Percentiles rank a stretch among this genome's conserved stretches.
phyloP scores from a whole-genome alignment of 2,888 invertebrate genomes.

The Synergus laeviventris region DNA sequence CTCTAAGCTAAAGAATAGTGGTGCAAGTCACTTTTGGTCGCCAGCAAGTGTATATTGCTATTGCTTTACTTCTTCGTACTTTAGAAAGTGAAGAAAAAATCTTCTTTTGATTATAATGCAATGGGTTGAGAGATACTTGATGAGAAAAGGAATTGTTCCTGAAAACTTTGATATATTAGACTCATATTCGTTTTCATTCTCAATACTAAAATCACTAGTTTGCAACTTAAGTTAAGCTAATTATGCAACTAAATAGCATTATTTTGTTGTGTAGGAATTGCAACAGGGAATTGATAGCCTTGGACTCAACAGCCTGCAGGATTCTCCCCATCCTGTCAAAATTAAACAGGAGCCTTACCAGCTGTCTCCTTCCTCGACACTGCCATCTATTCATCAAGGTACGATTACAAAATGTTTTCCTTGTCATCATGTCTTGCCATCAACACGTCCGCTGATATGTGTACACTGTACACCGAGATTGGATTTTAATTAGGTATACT shows the following conservation, averaged over 20 bases:
- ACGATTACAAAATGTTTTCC: not conserved
- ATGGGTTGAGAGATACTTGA: not conserved
- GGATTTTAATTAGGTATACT: too few species aligned
- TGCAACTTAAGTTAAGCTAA: not conserved
- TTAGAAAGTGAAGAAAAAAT: not conserved
- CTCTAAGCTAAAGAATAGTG: constrained; percentile 65
- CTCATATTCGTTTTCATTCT: not conserved
- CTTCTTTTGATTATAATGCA: not conserved
- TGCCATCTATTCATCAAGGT: constrained; percentile 71
- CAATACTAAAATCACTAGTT: not conserved
- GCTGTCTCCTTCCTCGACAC: constrained; percentile 64
- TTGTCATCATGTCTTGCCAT: not conserved
- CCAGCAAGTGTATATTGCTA: constrained; percentile 24
- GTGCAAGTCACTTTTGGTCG: constrained; percentile 46
- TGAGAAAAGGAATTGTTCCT: not conserved
- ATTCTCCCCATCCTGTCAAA: constrained; percentile 65
- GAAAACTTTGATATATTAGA: not conserved
- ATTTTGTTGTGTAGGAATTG: constrained; percentile 60
- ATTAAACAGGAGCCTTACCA: constrained; percentile 73
- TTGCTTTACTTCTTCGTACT: constrained; percentile 3
- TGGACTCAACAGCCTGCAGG: constrained; percentile 63
- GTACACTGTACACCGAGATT: not conserved
- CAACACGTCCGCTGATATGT: not conserved
- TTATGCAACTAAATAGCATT: not conserved
- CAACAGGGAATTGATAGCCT: constrained; percentile 62